Base-by-base conservation (phyloP, 1,140 invertebrate species). In the Anastrepha obliqua region DNA sequence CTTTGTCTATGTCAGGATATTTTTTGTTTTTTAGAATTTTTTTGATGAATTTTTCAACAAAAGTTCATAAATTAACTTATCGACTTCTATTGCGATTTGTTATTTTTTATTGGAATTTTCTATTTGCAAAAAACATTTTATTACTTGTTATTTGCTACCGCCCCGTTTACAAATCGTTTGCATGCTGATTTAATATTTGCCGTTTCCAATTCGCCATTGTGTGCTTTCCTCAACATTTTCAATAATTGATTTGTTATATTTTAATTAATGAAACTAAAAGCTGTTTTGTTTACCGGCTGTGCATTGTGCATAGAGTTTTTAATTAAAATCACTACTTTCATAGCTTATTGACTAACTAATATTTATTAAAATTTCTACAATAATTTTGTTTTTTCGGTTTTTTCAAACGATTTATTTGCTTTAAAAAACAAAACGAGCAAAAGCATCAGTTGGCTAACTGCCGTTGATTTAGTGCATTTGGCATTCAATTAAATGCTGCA, bases 171-270 rank as follows among this genome's bases (percentile, higher is more conserved):
- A 74, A 74, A n/a, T 51, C 70, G 17, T 74, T 74, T 74, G 39
- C 11, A 74, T 74, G 17, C 29, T 51, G n/a, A 74, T 74, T 67
- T 29, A 29, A 29, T 8, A 70, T 47, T 44, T 74, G 39, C 17
- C 44, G 15, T 13, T 70, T 17, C n/a, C 62, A 64, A 20, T 55
- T 3, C 51, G 51, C 51, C 11, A 55, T 55, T 55, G 51, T 55
- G 51, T 55, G 11, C 51, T 55, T 81, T 81, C 20, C 3, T 3
- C 5, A 13, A 55, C 9, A 55, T 81, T 81, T 81, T 55, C 47
- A 51, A 58, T 81, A 81, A 81, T 81, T 81, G 74, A 81, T 55
- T 17, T 81, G 44, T 81, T 81, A 81, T 81, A 81, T 55, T 81
- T 42, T 81, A 81, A 81, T 81, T 81, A 55, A 81, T 55, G 20